Evolutionary conservation across 2,113 vertebrate genomes (phyloP).

Genomic region (Prunella fulvescens): DNA sequence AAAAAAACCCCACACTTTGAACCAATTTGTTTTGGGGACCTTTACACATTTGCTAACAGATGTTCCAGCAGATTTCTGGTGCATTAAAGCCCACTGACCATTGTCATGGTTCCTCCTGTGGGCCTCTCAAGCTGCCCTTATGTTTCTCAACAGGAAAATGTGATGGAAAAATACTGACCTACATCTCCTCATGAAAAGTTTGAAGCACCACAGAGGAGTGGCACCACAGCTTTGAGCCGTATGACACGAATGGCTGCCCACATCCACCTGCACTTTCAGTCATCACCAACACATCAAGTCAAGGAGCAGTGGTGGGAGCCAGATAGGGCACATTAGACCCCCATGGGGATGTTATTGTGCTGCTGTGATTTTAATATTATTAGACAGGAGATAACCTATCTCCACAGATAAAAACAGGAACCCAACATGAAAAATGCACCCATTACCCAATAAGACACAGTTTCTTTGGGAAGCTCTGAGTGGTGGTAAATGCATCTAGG

Average conservation of each 20-base stretch:
- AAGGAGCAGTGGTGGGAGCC: not conserved
- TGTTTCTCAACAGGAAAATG: rapidly evolving
- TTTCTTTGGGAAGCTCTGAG: not conserved
- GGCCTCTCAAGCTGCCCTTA: not conserved
- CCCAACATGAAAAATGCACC: not conserved
- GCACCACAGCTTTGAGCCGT: not conserved
- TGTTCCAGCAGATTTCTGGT: not conserved
- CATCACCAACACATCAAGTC: not conserved
- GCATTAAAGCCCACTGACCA: not conserved
- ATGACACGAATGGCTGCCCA: not conserved
- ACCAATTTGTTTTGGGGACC: not conserved
- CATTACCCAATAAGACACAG: not conserved
- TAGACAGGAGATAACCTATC: not conserved
- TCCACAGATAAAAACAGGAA: not conserved
- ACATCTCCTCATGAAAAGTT: not conserved
- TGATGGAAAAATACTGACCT: not conserved
- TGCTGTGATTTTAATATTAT: conserved; percentile 4
- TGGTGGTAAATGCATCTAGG: not conserved
- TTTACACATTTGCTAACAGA: not conserved
- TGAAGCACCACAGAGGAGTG: not conserved
- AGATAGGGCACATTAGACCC: not conserved
- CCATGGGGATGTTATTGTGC: not conserved
- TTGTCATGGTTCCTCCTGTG: not conserved
- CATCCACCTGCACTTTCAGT: not conserved
- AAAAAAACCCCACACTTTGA: not conserved